These are phyloP conservation scores for Molanna angustata DNA, from an alignment of 2,888 invertebrate genomes.

Conservation along the genomic window DNA sequence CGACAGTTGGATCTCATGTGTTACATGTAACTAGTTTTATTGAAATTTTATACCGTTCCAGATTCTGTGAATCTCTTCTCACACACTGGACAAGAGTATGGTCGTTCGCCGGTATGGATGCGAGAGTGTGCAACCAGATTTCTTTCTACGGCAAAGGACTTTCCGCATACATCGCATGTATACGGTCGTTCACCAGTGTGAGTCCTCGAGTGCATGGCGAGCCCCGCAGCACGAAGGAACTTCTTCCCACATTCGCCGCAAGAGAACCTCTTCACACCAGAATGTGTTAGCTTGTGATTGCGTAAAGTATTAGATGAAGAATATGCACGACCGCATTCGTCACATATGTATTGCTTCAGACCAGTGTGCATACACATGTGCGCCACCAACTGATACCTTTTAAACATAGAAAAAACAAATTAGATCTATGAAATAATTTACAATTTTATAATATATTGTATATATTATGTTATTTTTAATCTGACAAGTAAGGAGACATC, in stretches of 20 bases:
- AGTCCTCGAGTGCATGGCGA: background rate
- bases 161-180: constrained; percentile 1
- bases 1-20: no score
- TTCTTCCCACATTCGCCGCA: constrained; percentile 1
- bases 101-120: background rate
- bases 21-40: no score
- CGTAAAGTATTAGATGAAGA: background rate
- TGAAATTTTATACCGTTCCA: no score
- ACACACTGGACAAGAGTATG: background rate
- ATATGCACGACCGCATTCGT: background rate
- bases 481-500: no score
- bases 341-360: background rate
- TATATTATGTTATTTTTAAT: no score
- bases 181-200: constrained; percentile 3
- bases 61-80: constrained; percentile 4
- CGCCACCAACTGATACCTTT: background rate
- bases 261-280: background rate
- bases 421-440: no score
- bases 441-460: no score
- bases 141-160: background rate
- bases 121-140: constrained; percentile 2
- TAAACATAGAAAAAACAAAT: no score
- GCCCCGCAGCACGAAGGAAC: background rate
- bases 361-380: background rate
- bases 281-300: background rate